A percentile compares a stretch with the other conserved stretches of the same genome.
Conservation (phyloP, 2,797 vertebrate genomes). For the Peromyscus melanophrys region DNA sequence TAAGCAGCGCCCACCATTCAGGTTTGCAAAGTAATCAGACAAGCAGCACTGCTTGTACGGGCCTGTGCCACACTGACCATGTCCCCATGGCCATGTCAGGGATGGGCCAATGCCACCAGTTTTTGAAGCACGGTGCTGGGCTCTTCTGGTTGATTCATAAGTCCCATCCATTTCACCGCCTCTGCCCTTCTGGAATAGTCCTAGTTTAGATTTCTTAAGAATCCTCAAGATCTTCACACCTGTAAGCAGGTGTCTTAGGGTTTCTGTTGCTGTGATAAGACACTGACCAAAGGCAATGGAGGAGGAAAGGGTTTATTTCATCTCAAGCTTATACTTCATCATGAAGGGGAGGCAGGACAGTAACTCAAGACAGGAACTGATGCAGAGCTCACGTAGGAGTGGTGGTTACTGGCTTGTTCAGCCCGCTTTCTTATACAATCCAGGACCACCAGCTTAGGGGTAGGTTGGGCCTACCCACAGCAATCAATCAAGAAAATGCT, state of each 20-base stretch:
- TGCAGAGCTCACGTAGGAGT: not conserved
- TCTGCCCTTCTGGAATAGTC: not conserved
- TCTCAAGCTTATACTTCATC: not conserved
- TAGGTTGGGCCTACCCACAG: not conserved
- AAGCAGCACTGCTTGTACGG: fast-evolving
- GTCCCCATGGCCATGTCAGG: fast-evolving
- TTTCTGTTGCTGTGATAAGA: not conserved
- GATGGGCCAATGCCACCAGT: not conserved
- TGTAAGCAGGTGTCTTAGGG: not conserved
- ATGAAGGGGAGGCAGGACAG: not conserved
- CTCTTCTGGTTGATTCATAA: no score
- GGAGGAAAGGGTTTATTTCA: not conserved
- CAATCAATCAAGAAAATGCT: not conserved
- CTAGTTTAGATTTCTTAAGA: not conserved
- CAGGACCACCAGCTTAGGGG: not conserved
- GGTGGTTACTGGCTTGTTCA: not conserved
- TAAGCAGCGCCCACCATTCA: fast-evolving
- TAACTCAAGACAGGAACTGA: not conserved
- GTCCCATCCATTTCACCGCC: not conserved
- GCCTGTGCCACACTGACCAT: not conserved
- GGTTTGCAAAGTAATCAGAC: not conserved
- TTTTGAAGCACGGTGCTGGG: not conserved
- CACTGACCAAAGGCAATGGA: not conserved
- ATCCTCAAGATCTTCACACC: not conserved
- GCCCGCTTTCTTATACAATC: not conserved